These are phyloP conservation scores for Pseudopodoces humilis DNA, from an alignment of 2,113 vertebrate species.

Conservation along the genomic window DNA sequence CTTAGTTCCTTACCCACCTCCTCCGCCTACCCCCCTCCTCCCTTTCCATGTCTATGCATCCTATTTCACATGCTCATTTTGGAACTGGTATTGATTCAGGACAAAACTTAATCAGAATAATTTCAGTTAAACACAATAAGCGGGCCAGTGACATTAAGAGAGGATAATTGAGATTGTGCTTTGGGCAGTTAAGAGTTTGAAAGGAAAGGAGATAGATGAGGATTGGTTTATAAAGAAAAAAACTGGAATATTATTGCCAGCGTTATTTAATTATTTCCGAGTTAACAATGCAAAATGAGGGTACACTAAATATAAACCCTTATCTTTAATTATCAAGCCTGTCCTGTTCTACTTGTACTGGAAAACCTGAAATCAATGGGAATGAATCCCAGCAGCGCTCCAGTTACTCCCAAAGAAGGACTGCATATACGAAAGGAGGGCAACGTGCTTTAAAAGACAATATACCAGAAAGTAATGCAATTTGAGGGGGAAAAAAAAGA, in stretches of 20 bases:
- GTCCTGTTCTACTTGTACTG: background rate
- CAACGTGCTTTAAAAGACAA: background rate
- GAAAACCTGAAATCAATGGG: background rate
- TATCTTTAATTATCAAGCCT: background rate
- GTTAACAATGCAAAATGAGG: slow-evolving; percentile 1
- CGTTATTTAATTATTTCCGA: background rate
- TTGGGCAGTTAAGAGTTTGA: background rate
- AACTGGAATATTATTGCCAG: background rate
- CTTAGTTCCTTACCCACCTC: too few species aligned
- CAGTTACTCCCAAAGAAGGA: background rate
- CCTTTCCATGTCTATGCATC: background rate
- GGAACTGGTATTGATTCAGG: background rate
- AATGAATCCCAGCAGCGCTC: background rate
- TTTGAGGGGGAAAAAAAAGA: background rate
- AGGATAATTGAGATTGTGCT: background rate
- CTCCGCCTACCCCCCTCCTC: accelerated
- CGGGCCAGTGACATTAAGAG: background rate
- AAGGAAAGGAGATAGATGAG: background rate
- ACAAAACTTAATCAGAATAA: background rate
- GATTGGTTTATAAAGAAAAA: background rate
- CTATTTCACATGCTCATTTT: background rate
- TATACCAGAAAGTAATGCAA: background rate
- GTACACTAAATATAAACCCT: slow-evolving; percentile 8
- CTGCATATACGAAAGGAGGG: background rate
- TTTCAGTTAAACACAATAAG: background rate